These are phyloP conservation scores for Engystomops pustulosus DNA, from an alignment of 2,113 vertebrate genomes.

Conservation along the genomic window DNA sequence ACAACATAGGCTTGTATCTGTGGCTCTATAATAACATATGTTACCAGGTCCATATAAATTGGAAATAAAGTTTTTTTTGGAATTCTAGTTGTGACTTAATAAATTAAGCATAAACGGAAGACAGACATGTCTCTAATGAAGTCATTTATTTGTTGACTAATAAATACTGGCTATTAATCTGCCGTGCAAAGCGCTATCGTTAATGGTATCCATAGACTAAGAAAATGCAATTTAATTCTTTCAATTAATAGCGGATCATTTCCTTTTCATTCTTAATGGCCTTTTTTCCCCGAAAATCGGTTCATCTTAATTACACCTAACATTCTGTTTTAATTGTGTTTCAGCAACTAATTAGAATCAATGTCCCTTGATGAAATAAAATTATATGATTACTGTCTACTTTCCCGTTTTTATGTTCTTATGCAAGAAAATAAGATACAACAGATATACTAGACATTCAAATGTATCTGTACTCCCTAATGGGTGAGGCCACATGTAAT, in stretches of 20 bases:
- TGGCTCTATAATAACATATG: not conserved
- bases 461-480: not conserved
- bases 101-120: not conserved
- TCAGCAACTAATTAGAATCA: constrained; percentile 50
- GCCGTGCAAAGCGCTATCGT: not conserved
- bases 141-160: constrained; percentile 34
- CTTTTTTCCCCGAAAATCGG: constrained; percentile 35
- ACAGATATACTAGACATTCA: not conserved
- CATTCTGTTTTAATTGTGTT: constrained; percentile 52
- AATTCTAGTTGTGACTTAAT: not conserved
- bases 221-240: constrained; percentile 41
- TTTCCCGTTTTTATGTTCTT: not conserved
- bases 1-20: not conserved
- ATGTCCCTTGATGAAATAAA: constrained; percentile 49
- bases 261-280: constrained; percentile 49
- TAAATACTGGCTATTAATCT: constrained; percentile 39
- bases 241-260: constrained; percentile 52
- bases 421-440: constrained; percentile 1
- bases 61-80: not conserved
- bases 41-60: not conserved
- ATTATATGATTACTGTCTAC: constrained; percentile 43
- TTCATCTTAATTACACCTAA: constrained; percentile 54
- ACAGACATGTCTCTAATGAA: constrained; percentile 1
- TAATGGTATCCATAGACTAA: constrained; percentile 36
- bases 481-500: too few relatives aligned